Evolutionary conservation across 2,888 invertebrate genomes (phyloP).

Genomic region (Philereme vetulata): DNA sequence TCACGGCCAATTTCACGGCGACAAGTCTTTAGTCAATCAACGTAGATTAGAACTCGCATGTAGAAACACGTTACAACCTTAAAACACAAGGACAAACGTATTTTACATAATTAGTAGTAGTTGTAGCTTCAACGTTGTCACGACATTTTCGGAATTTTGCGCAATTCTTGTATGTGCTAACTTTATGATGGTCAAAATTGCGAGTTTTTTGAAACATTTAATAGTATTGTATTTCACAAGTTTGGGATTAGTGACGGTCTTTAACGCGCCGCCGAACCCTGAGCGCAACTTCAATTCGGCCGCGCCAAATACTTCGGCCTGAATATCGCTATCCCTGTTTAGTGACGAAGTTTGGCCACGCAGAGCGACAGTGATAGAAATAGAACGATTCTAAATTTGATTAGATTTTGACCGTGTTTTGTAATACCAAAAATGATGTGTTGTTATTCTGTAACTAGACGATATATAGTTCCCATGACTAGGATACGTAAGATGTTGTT

Average conservation of each 20-base stretch:
- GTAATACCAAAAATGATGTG: too few relatives aligned
- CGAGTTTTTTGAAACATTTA: constrained; percentile 18
- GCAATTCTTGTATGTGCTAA: constrained; percentile 27
- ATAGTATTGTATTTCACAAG: constrained; percentile 13
- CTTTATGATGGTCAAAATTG: constrained; percentile 26
- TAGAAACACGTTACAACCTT: constrained; percentile 33
- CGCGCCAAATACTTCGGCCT: too few relatives aligned
- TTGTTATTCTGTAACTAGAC: too few relatives aligned
- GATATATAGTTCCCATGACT: too few relatives aligned
- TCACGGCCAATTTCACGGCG: constrained; percentile 8
- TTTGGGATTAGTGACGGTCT: constrained; percentile 13
- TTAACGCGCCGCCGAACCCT: too few relatives aligned
- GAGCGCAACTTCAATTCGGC: too few relatives aligned
- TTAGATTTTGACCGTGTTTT: too few relatives aligned
- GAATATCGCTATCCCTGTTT: too few relatives aligned
- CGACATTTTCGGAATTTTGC: constrained; percentile 27
- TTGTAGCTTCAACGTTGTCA: constrained; percentile 26
- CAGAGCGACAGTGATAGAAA: too few relatives aligned
- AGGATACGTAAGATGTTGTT: too few relatives aligned
- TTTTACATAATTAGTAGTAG: constrained; percentile 33
- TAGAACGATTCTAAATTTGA: too few relatives aligned
- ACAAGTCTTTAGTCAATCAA: constrained; percentile 23
- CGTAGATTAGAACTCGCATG: constrained; percentile 23
- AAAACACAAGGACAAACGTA: constrained; percentile 29
- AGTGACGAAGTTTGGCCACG: too few relatives aligned